phyloP scores from a whole-genome alignment of 2,113 vertebrate species.

The Thalassarche chlororhynchos region DNA sequence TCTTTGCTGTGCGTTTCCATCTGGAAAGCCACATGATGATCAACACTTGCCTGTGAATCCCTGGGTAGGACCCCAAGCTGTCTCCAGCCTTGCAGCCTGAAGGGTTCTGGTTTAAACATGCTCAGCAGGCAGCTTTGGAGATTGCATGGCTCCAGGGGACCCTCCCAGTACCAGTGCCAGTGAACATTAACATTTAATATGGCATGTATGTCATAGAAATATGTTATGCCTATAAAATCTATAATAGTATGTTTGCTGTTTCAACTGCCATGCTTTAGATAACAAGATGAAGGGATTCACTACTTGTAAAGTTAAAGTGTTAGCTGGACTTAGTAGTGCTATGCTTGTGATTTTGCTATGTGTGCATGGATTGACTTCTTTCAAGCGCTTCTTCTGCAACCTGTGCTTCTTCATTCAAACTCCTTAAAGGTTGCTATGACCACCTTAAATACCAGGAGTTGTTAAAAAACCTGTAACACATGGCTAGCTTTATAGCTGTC shows the following conservation, averaged over 20 bases:
- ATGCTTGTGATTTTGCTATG: background rate
- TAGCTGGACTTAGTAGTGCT: background rate
- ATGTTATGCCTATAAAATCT: background rate
- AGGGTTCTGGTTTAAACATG: background rate
- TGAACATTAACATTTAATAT: constrained; percentile 15
- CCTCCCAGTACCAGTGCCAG: background rate
- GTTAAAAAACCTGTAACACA: background rate
- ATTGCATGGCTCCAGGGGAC: background rate
- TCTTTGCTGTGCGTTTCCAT: background rate
- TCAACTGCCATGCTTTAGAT: background rate
- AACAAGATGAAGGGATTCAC: background rate
- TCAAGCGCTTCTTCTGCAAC: background rate
- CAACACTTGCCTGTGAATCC: background rate
- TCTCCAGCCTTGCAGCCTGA: background rate
- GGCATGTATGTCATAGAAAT: background rate
- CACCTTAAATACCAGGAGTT: background rate
- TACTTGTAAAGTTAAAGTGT: background rate
- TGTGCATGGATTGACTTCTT: background rate
- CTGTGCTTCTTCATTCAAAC: background rate
- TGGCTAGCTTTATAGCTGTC: background rate
- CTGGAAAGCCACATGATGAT: background rate
- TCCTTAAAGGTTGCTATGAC: background rate
- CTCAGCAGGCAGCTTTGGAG: background rate
- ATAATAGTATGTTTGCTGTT: background rate
- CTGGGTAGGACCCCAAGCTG: background rate